Conservation (phyloP, 2,888 invertebrate species). For the Tetranychus piercei region DNA sequence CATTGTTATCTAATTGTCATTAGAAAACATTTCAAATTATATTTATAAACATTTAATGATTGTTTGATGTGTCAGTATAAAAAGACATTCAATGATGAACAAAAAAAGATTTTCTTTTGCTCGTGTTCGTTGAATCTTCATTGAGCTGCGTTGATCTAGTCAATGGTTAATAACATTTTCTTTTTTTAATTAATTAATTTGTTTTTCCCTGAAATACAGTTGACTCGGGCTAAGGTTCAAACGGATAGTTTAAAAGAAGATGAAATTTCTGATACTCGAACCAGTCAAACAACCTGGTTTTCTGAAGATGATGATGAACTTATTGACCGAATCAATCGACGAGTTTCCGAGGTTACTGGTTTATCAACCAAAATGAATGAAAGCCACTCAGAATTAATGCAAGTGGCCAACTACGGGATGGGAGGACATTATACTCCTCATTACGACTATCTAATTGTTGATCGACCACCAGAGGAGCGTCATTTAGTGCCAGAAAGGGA, state of each 20-base stretch:
- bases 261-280: constrained; percentile 30
- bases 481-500: constrained; percentile 31
- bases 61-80: too few relatives aligned
- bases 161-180: not conserved
- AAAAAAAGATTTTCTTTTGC: too few relatives aligned
- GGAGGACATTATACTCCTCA: constrained; percentile 98
- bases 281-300: constrained; percentile 33
- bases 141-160: not conserved
- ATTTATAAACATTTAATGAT: too few relatives aligned
- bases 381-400: constrained; percentile 29
- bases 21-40: too few relatives aligned
- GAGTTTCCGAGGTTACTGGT: constrained; percentile 30
- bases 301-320: constrained; percentile 27
- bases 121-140: too few relatives aligned
- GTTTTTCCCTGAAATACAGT: constrained; percentile 23
- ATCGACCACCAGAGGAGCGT: constrained; percentile 30
- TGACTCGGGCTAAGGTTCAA: constrained; percentile 31
- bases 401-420: constrained; percentile 90
- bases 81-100: too few relatives aligned
- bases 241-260: constrained; percentile 27
- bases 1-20: too few relatives aligned
- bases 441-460: constrained; percentile 43
- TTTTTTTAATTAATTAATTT: not conserved
- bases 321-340: constrained; percentile 26
- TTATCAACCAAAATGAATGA: constrained; percentile 28